phyloP scores from a whole-genome alignment of 92 coral and sea anemone genomes.

The Actinernus sp. region DNA sequence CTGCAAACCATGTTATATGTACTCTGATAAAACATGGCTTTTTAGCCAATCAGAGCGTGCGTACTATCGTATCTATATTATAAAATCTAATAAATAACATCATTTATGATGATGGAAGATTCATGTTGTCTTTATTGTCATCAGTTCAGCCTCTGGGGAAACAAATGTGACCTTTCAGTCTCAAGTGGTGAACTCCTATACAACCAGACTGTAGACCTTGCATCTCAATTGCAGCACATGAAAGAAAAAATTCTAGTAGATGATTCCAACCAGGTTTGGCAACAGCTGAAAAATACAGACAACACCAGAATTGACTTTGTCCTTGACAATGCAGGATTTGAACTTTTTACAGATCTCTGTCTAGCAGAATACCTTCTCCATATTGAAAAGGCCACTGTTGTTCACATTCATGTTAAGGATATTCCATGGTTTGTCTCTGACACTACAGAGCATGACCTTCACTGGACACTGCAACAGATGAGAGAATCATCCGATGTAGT shows the following conservation, averaged over 20 bases:
- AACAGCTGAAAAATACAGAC: constrained; percentile 30
- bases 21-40: no score
- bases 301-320: constrained; percentile 87
- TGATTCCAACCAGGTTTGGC: constrained; percentile 75
- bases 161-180: constrained; percentile 96
- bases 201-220: constrained; percentile 55
- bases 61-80: no score
- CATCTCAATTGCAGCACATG: constrained; percentile 70
- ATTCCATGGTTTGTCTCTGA: constrained; percentile 99
- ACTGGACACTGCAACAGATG: constrained; percentile 79
- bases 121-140: constrained; percentile 1
- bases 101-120: no score
- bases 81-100: no score
- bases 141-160: constrained; percentile 98
- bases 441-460: constrained; percentile 72
- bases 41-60: no score
- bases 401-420: constrained; percentile 86
- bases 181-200: constrained; percentile 85
- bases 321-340: constrained; percentile 98
- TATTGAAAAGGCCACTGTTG: constrained; percentile 64
- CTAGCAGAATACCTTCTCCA: constrained; percentile 86
- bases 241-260: constrained; percentile 85
- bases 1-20: no score
- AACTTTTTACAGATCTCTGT: constrained; percentile 93
- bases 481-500: constrained; percentile 54